phyloP scores from a whole-genome alignment of 2,113 vertebrate species.

The Corythoichthys intestinalis region DNA sequence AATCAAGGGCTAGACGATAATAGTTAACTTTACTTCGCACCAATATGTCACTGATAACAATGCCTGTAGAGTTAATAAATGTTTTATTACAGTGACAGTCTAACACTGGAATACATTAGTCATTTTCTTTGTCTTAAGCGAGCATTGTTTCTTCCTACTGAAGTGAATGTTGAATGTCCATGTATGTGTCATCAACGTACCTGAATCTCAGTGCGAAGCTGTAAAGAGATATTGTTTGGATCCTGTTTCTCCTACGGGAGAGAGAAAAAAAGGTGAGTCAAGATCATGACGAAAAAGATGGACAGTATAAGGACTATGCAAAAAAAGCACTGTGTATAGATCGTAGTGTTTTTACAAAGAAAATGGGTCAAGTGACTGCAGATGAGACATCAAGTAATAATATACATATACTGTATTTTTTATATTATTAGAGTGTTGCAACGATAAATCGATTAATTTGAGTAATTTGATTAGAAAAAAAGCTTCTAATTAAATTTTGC shows the following conservation, averaged over 20 bases:
- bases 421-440: too few species aligned
- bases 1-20: neutral
- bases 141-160: neutral
- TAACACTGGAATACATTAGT: neutral
- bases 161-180: neutral
- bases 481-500: too few species aligned
- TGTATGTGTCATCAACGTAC: slow-evolving; percentile 63
- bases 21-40: neutral
- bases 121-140: neutral
- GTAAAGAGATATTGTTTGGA: slow-evolving; percentile 79
- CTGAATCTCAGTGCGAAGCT: slow-evolving; percentile 90
- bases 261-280: slow-evolving; percentile 10
- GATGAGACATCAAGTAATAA: neutral
- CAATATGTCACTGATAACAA: too few species aligned
- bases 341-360: neutral
- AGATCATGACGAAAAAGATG: too few species aligned
- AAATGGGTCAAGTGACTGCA: slow-evolving; percentile 3
- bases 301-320: neutral
- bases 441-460: too few species aligned
- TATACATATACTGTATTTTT: too few species aligned
- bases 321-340: neutral
- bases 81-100: neutral
- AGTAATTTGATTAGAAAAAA: too few species aligned
- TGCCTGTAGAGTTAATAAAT: neutral
- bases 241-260: slow-evolving; percentile 84